Base-by-base conservation (phyloP, 2,113 vertebrate genomes). In the Caretta caretta region DNA sequence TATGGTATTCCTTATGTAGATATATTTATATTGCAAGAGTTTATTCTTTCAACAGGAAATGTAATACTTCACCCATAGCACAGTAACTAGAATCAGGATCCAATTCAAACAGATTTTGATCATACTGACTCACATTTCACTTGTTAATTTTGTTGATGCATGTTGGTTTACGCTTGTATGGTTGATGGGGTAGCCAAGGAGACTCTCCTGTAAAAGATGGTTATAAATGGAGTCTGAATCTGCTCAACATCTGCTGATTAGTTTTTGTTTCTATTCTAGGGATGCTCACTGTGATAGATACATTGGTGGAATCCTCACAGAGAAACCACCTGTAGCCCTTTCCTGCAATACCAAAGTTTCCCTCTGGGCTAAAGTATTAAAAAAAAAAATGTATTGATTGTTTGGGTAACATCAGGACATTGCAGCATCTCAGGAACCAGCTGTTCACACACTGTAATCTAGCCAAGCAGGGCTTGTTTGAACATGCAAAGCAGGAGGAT, bases 371-470 rank as follows among this genome's bases (percentile, higher is more conserved):
- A 88, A 91, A 87, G 57, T 16, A 19, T 89, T 89, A 48, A 92
- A 88, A 80, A 3, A 72, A 86, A 38, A 59, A 16, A 89, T 80
- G 72, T 62, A 88, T 93, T 91, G 93, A 93, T 38, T 93, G 93
- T 94, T 95, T 94, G 94, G 90, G 79, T 53, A 65, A 46, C 4
- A 82, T 89, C 54, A 96, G 17, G 19, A 82, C 72, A 90, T 50
- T 89, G 62, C 76, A 93, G 86, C 2, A 29, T 5, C 78, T 88
- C 75, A 93, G 89, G 53, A 97, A 65, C 31, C 95, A 98, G 76
- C 93, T 98, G 94, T 93, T 97, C 82, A 76, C 79, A 57, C 54
- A 88, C 83, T 87, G 92, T 94, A 86, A 54, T 48, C 51, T 13
- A 50, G 56, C 87, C 49, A 91, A 54, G 79, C 80, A 78, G 27